phyloP scores from a whole-genome alignment of 1,140 invertebrate genomes.

The Conopomorpha cramerella region DNA sequence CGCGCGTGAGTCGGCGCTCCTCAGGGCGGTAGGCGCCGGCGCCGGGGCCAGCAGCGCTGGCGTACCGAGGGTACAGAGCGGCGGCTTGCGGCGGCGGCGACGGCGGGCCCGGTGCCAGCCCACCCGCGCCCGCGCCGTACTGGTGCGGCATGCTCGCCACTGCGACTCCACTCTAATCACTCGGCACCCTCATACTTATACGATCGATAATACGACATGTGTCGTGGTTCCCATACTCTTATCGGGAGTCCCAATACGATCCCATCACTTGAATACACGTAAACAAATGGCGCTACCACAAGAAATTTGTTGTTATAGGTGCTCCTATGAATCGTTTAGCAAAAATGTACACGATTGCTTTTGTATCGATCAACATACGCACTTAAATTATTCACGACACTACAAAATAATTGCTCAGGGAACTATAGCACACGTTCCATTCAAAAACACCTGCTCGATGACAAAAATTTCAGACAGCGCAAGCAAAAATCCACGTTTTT shows the following conservation, averaged over 20 bases:
- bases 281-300: no score
- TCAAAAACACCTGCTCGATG: constrained; percentile 55
- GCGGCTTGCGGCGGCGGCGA: constrained; percentile 49
- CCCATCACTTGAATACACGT: no score
- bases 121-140: constrained; percentile 69
- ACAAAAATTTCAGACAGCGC: constrained; percentile 32
- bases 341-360: no score
- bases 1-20: constrained; percentile 84
- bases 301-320: no score
- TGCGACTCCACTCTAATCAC: constrained; percentile 38
- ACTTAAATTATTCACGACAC: constrained; percentile 48
- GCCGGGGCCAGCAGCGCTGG: constrained; percentile 53
- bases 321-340: no score
- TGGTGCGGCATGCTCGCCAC: constrained; percentile 75
- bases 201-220: constrained; percentile 10
- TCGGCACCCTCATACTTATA: constrained; percentile 19
- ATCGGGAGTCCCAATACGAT: no score
- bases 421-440: constrained; percentile 48
- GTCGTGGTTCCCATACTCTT: constrained; percentile 8
- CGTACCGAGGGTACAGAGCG: constrained; percentile 53
- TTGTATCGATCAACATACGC: constrained; percentile 46
- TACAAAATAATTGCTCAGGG: constrained; percentile 54
- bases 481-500: constrained; percentile 15
- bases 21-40: constrained; percentile 74
- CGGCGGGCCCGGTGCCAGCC: constrained; percentile 64